These are phyloP conservation scores for Chaetorhynchus papuensis DNA, from an alignment of 2,113 vertebrate genomes.

Conservation along the genomic window DNA sequence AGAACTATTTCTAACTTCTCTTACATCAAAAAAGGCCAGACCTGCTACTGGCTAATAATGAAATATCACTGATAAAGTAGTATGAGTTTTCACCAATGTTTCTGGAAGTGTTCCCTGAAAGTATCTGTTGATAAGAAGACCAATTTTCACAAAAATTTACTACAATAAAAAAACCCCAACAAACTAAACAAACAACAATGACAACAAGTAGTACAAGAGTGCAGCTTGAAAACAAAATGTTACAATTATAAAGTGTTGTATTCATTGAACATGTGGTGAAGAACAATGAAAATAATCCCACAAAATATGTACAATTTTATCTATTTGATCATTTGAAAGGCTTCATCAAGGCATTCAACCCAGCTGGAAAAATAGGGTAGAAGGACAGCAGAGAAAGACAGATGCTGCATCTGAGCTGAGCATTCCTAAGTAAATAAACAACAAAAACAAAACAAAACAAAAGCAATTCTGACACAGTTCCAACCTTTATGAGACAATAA, in stretches of 20 bases:
- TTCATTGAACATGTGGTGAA: slow-evolving; percentile 55
- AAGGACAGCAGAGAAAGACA: slow-evolving; percentile 57
- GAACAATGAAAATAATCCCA: slow-evolving; percentile 66
- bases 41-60: background rate
- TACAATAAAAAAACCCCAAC: background rate
- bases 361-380: slow-evolving; percentile 23
- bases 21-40: background rate
- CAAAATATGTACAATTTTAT: slow-evolving; percentile 59
- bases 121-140: background rate
- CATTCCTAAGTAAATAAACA: slow-evolving; percentile 64
- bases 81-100: background rate
- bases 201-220: background rate
- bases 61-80: background rate
- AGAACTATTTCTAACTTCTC: background rate
- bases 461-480: slow-evolving; percentile 56
- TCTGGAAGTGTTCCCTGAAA: background rate
- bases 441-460: slow-evolving; percentile 47
- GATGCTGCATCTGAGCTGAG: slow-evolving; percentile 57
- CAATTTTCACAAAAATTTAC: background rate
- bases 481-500: slow-evolving; percentile 66
- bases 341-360: slow-evolving; percentile 66
- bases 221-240: slow-evolving; percentile 30
- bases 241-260: slow-evolving; percentile 26
- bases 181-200: slow-evolving; percentile 12
- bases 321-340: slow-evolving; percentile 64